Evolutionary conservation across 2,797 vertebrate species (phyloP).

Genomic region (Pipistrellus kuhlii): DNA sequence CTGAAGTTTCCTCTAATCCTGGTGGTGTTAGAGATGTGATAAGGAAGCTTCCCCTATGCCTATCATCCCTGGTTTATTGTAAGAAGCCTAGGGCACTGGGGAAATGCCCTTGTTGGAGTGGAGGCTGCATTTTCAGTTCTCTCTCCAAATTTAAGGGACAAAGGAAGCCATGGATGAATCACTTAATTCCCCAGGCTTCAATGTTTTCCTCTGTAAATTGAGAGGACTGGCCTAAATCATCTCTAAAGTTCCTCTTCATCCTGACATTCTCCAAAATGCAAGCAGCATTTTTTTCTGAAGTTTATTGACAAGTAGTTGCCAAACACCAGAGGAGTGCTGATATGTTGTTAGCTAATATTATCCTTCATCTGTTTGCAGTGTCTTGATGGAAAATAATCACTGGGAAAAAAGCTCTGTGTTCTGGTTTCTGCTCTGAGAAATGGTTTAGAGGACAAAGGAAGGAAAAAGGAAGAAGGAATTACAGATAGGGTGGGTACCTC

Average conservation of each 20-base stretch:
- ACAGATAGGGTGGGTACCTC: not conserved
- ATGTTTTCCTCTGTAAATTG: slow-evolving; percentile 6
- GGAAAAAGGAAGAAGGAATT: no score
- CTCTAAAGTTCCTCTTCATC: not conserved
- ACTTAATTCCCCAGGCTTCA: not conserved
- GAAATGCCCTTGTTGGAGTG: slow-evolving; percentile 11
- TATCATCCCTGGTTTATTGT: not conserved
- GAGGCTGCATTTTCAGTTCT: not conserved
- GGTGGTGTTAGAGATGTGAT: slow-evolving; percentile 63
- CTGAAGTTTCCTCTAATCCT: slow-evolving; percentile 52
- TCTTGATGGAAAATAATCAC: not conserved
- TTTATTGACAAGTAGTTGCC: slow-evolving; percentile 61
- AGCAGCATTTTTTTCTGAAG: slow-evolving; percentile 42
- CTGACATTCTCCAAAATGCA: not conserved
- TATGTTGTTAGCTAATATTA: slow-evolving; percentile 67
- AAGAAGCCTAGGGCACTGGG: not conserved
- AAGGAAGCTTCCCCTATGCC: slow-evolving; percentile 23
- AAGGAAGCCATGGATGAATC: not conserved
- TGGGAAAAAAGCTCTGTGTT: not conserved
- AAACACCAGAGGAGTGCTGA: slow-evolving; percentile 50
- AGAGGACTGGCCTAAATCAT: not conserved
- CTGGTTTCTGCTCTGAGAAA: not conserved
- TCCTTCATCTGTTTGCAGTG: slow-evolving; percentile 55
- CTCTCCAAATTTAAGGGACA: not conserved
- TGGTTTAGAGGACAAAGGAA: not conserved